phyloP scores from a whole-genome alignment of 1,140 invertebrate species.

The Drosophila mojavensis region DNA sequence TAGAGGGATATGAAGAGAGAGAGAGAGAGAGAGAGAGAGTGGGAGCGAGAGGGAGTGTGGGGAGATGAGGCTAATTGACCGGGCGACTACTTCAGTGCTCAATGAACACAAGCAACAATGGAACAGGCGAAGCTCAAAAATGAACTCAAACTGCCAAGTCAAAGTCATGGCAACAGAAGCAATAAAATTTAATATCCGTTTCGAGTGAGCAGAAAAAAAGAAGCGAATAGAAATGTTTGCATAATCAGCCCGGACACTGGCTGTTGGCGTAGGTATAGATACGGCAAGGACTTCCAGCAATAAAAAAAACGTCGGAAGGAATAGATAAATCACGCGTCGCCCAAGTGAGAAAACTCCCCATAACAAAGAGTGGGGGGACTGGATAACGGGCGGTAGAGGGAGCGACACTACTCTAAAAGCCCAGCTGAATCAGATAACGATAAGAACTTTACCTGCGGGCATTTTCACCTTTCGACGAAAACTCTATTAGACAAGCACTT shows the following conservation, averaged over 20 bases:
- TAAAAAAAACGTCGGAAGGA: slow-evolving; percentile 72
- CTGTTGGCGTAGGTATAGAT: not conserved
- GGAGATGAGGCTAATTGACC: slow-evolving; percentile 64
- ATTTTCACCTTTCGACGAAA: slow-evolving; percentile 63
- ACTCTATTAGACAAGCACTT: slow-evolving; percentile 55
- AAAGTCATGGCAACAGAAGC: slow-evolving; percentile 75
- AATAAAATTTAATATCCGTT: slow-evolving; percentile 81
- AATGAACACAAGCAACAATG: slow-evolving; percentile 60
- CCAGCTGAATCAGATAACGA: slow-evolving; percentile 54
- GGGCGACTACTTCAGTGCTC: slow-evolving; percentile 65
- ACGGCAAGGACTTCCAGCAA: slow-evolving; percentile 20
- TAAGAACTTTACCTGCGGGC: slow-evolving; percentile 59
- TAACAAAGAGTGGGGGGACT: slow-evolving; percentile 23
- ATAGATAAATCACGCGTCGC: slow-evolving; percentile 71
- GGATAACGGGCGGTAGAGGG: slow-evolving; percentile 31
- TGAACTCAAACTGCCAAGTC: slow-evolving; percentile 3
- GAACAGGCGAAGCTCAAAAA: slow-evolving; percentile 1
- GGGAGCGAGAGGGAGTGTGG: too few species aligned
- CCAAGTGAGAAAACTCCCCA: slow-evolving; percentile 72
- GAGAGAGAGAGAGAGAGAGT: slow-evolving; percentile 1
- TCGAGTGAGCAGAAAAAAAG: slow-evolving; percentile 58
- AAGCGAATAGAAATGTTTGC: slow-evolving; percentile 55
- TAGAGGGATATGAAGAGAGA: slow-evolving; percentile 7
- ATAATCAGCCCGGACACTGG: slow-evolving; percentile 55
- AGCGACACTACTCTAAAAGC: slow-evolving; percentile 7